Conservation (phyloP, 2,113 vertebrate species). For the Anhinga anhinga region DNA sequence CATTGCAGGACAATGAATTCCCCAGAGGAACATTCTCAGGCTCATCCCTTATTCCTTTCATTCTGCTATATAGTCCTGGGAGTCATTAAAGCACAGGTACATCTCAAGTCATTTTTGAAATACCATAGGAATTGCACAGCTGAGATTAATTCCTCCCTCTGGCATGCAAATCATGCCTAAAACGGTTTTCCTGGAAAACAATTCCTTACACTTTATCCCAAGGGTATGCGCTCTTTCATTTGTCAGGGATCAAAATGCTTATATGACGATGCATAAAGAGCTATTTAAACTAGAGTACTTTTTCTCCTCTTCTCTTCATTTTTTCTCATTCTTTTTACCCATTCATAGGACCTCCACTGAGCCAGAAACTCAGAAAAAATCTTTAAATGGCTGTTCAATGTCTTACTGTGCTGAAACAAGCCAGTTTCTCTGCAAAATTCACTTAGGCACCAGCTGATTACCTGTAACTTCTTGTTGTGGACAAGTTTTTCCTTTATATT, state of each 20-base stretch:
- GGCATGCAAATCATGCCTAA: constrained; percentile 3
- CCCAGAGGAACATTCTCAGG: not conserved
- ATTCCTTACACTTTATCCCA: constrained; percentile 31
- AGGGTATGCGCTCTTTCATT: not conserved
- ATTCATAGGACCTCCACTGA: not conserved
- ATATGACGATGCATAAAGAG: not conserved
- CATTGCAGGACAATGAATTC: constrained; percentile 6
- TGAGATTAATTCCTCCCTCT: not conserved
- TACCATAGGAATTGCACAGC: constrained; percentile 11
- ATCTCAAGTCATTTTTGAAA: constrained; percentile 13
- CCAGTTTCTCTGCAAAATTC: not conserved
- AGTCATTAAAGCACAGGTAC: constrained; percentile 13
- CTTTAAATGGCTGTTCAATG: not conserved
- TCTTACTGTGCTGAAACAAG: not conserved
- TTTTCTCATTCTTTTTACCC: not conserved
- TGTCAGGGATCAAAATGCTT: not conserved
- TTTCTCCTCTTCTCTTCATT: not conserved
- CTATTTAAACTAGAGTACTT: not conserved
- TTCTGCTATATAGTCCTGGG: not conserved
- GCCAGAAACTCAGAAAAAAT: not conserved
- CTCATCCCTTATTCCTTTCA: not conserved
- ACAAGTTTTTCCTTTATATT: not conserved
- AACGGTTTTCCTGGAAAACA: constrained; percentile 14
- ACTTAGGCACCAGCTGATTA: not conserved
- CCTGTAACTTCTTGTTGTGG: not conserved